Evolutionary conservation across 2,888 invertebrate genomes (phyloP), one percentile per base, ranked within the genome.

Genomic region (Galeopsomyia nigrocyanea): DNA sequence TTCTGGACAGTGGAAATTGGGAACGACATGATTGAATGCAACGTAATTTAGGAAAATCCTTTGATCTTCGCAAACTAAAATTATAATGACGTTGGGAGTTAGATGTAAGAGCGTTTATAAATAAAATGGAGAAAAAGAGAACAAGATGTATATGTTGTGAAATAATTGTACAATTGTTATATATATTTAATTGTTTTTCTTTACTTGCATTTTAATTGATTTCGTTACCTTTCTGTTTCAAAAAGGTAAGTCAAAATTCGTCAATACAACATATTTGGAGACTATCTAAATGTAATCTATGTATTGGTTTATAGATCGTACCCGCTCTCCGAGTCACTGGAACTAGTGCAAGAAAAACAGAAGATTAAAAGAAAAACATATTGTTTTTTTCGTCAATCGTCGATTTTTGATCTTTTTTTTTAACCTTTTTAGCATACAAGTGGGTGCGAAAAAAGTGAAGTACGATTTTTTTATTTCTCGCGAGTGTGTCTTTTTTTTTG

Each of bases 261-360:
- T 39, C 39, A 74, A 39, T 74, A 74, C 74, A 74, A 74, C 74
- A 71, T 71, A 71, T 71, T 26, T 71, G 71, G 58, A 75, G 71
- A 69, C 74, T 75, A 71, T 71, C 66, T 75, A 75, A 26, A 71
- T n/a, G 67, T 65, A 53, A 71, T 74, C 71, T 71, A 71, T 68
- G 13, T 47, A 47, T 26, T 26, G 46, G 10, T 39, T 60, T 74
- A 68, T 67, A 67, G 67, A 64, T 74, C 67, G 68, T 66, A 71
- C 68, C 60, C 26, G 68, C 51, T 17, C 57, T 60, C 60, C 70
- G 60, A 74, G 22, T 57, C 13, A 39, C 50, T 46, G 62, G 64
- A 74, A 67, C 63, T 58, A 56, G 74, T 71, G 74, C 71, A 74
- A 74, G 71, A 74, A 68, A 39, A 39, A 39, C 3, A 26, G 26